Evolutionary conservation across 1,140 invertebrate genomes (phyloP).

Genomic region (Mamestra configurata): DNA sequence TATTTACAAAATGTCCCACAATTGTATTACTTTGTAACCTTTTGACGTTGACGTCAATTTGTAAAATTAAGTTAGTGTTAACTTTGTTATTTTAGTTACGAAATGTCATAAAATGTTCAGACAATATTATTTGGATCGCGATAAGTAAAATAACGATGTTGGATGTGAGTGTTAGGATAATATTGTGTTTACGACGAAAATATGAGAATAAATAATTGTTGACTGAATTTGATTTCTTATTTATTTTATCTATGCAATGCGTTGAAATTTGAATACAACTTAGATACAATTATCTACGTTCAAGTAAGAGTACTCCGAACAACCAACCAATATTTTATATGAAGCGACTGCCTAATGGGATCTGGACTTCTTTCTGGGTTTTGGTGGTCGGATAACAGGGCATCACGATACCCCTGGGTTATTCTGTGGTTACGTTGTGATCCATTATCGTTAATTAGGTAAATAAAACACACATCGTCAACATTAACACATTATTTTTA

Average conservation of each 20-base stretch:
- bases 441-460: too few relatives aligned
- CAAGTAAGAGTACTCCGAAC: too few relatives aligned
- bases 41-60: slow-evolving; percentile 20
- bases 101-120: slow-evolving; percentile 13
- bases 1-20: neutral
- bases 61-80: neutral
- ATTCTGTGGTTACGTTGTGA: too few relatives aligned
- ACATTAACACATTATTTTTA: slow-evolving; percentile 64
- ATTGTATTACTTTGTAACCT: slow-evolving; percentile 3
- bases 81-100: slow-evolving; percentile 22
- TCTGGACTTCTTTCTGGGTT: too few relatives aligned
- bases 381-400: too few relatives aligned
- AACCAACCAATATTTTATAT: too few relatives aligned
- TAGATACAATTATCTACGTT: too few relatives aligned
- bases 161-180: slow-evolving; percentile 51
- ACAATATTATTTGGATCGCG: slow-evolving; percentile 31
- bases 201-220: slow-evolving; percentile 54
- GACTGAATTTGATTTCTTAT: slow-evolving; percentile 42
- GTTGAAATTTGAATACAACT: too few relatives aligned
- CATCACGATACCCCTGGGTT: too few relatives aligned
- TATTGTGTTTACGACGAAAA: slow-evolving; percentile 43
- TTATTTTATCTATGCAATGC: slow-evolving; percentile 4
- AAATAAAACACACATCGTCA: slow-evolving; percentile 56
- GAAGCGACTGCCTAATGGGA: too few relatives aligned
- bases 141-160: slow-evolving; percentile 28